These are phyloP conservation scores for Myripristis jacobus DNA, from an alignment of 2,797 vertebrate species.

Conservation along the genomic window DNA sequence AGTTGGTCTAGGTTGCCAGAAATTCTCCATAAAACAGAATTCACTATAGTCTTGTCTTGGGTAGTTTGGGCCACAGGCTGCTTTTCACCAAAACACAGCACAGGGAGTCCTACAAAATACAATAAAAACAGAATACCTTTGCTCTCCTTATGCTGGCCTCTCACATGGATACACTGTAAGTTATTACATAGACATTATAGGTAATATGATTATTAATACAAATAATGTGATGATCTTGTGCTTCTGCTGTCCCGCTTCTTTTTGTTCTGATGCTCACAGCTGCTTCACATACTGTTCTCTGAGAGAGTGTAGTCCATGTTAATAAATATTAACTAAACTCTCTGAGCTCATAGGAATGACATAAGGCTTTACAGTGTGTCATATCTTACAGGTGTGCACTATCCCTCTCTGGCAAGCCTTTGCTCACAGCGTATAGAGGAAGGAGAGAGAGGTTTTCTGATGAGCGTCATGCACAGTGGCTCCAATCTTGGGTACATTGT, in stretches of 20 bases:
- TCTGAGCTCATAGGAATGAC: not conserved
- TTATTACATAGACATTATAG: not conserved
- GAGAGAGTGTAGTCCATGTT: not conserved
- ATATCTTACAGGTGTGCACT: conserved; percentile 77
- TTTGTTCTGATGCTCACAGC: not conserved
- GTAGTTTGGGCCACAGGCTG: too few species aligned
- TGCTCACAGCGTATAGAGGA: conserved; percentile 77
- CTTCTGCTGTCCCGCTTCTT: not conserved
- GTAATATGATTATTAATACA: not conserved
- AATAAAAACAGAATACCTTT: too few species aligned
- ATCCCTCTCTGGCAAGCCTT: conserved; percentile 78
- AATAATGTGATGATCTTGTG: not conserved
- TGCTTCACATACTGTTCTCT: not conserved
- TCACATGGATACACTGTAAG: too few species aligned
- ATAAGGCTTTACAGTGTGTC: not conserved
- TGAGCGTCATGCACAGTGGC: conserved; percentile 74
- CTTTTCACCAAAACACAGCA: too few species aligned
- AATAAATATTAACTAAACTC: not conserved
- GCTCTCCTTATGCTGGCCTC: too few species aligned
- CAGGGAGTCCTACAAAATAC: too few species aligned
- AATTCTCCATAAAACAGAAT: not conserved
- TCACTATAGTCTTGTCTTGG: not conserved
- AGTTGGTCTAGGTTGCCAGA: too few species aligned
- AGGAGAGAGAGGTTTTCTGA: conserved; percentile 74
- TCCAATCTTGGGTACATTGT: conserved; percentile 71